Percentiles rank a stretch among this genome's conserved stretches.
Evolutionary conservation across 2,888 invertebrate genomes (phyloP).

Genomic region (Agonopterix alstromeriana): DNA sequence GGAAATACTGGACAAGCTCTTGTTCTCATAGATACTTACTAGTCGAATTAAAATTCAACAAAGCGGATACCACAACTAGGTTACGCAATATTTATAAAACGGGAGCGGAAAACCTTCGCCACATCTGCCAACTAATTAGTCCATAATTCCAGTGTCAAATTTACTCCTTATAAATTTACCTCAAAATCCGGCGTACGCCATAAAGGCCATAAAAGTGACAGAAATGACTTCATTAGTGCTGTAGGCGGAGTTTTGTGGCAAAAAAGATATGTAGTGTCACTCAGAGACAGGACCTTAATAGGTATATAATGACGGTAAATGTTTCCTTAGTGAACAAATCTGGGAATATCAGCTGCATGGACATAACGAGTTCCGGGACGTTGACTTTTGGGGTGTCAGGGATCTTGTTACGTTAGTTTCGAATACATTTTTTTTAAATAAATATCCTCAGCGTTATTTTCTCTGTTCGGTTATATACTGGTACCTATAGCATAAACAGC

Average conservation of each 20-base stretch:
- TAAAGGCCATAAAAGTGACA: conserved; percentile 73
- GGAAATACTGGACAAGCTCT: too few species aligned
- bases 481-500: too few species aligned
- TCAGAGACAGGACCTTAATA: conserved; percentile 48
- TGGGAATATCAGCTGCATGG: conserved; percentile 48
- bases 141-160: conserved; percentile 61
- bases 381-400: conserved; percentile 27
- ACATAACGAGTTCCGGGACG: conserved; percentile 46
- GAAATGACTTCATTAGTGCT: conserved; percentile 70
- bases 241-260: conserved; percentile 53
- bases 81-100: background rate
- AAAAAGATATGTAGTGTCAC: conserved; percentile 53
- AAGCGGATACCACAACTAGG: background rate
- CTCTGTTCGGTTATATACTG: too few species aligned
- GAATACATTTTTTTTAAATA: background rate
- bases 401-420: conserved; percentile 12
- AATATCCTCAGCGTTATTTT: too few species aligned
- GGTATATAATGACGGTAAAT: conserved; percentile 64
- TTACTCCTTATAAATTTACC: conserved; percentile 67
- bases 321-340: conserved; percentile 63
- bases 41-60: too few species aligned
- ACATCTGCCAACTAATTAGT: conserved; percentile 52
- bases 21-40: too few species aligned
- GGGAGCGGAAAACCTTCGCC: conserved; percentile 6
- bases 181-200: conserved; percentile 65